A percentile compares a stretch with the other conserved stretches of the same genome.
Conservation (phyloP, 2,888 invertebrate species). For the Mesorhabditis belari region DNA sequence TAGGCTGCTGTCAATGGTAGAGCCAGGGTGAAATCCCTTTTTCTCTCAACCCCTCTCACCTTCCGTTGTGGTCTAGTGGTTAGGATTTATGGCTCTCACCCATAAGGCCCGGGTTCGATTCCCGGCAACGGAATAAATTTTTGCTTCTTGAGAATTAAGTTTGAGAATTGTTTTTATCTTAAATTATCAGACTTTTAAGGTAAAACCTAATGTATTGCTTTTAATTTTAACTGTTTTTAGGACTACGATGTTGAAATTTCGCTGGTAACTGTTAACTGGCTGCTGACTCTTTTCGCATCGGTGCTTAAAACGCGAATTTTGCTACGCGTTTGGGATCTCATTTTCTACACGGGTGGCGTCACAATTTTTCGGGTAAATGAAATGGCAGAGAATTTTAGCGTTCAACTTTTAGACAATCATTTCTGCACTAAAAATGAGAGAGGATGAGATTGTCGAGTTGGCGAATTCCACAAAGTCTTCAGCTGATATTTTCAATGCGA, state of each 20-base stretch:
- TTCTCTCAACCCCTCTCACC: background rate
- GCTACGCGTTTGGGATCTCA: constrained; percentile 87
- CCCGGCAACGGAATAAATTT: constrained; percentile 19
- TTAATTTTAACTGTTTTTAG: constrained; percentile 8
- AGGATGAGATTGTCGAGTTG: constrained; percentile 72
- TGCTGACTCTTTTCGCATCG: constrained; percentile 88
- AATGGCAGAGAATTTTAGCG: background rate
- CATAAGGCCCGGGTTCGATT: constrained; percentile 33
- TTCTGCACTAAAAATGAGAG: constrained; percentile 58
- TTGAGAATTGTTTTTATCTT: no score
- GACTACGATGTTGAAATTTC: constrained; percentile 83
- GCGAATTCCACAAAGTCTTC: constrained; percentile 68
- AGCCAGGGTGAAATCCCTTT: background rate
- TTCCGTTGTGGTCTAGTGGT: constrained; percentile 30
- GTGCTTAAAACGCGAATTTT: constrained; percentile 92
- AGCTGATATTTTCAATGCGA: constrained; percentile 91
- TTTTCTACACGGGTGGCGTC: constrained; percentile 89
- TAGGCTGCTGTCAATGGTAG: background rate
- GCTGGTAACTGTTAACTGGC: constrained; percentile 93
- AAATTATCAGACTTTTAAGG: background rate
- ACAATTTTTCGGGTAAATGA: constrained; percentile 69
- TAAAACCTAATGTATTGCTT: background rate
- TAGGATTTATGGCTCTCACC: constrained; percentile 37
- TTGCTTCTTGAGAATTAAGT: background rate
- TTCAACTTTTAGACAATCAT: constrained; percentile 34